Base-by-base conservation (phyloP, 2,888 invertebrate species). In the Diadegma fenestrale region DNA sequence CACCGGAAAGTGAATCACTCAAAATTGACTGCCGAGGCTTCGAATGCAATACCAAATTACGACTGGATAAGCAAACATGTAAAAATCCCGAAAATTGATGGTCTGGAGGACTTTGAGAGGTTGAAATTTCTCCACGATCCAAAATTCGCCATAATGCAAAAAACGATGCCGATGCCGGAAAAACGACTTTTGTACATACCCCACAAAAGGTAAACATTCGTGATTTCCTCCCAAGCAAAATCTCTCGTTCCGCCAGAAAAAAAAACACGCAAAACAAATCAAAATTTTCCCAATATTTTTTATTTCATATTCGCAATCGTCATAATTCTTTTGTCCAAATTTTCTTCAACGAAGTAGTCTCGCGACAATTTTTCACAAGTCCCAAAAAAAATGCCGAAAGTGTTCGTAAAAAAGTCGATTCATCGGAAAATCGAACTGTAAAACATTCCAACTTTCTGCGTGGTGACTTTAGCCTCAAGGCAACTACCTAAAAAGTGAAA, bases 151-250 rank as follows among this genome's bases (percentile, higher is more conserved):
- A 51, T 72, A 58, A 37, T 87, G 41, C 69, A 66, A 26, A 54
- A 64, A 45, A 45, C 69, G 14, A 41, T 84, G 66, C 87, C 86
- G 45, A 33, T 87, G 43, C 79, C 87, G 19, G 58, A 79, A 41
- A 84, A 85, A 68, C 80, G 86, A 66, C 45, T 87, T 54, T 68
- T 86, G 19, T 72, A 83, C 45, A 81, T 87, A 83, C 87, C 86
- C 14, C 69, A 80, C 54, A 69, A 81, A 78, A 86, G 69, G 87
- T 87, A 84, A 37, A 37, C 8, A 37, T 8, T 37, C 37, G 8
- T 37, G 4, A 33, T 37, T 37, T 37, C 37, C 37, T 37, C 37
- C 37, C 37, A 37, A 37, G 37, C 37, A 8, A 37, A 37, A 37
- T 37, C 37, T 10, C 10, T 10, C 37, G 37, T 37, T 8, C 7